Evolutionary conservation across 2,888 invertebrate genomes (phyloP).

Genomic region (Gandaritis pyraliata): DNA sequence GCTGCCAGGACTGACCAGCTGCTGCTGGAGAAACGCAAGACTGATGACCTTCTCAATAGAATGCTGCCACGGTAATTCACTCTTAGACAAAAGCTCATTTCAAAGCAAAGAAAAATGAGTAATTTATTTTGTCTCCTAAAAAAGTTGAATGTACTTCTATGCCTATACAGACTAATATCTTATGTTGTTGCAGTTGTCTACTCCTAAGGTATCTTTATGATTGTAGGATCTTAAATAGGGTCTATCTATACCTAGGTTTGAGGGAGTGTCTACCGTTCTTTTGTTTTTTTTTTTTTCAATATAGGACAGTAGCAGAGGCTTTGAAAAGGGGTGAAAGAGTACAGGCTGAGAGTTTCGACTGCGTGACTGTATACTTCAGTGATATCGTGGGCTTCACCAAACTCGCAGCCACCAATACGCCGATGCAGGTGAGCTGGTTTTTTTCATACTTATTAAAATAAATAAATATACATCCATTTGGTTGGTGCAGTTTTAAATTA

Average conservation of each 20-base stretch:
- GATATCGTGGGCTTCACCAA: constrained; percentile 94
- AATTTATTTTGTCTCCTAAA: too few species aligned
- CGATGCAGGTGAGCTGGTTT: constrained; percentile 84
- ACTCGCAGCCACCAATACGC: constrained; percentile 90
- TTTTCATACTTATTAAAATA: background rate
- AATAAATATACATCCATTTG: too few species aligned
- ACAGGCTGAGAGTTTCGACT: constrained; percentile 91
- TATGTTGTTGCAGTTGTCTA: too few species aligned
- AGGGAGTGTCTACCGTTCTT: too few species aligned
- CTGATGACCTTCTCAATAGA: constrained; percentile 91
- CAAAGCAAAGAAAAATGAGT: too few species aligned
- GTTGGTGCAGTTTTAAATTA: too few species aligned
- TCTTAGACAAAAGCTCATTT: too few species aligned
- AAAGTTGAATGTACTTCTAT: too few species aligned
- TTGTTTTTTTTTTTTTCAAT: background rate
- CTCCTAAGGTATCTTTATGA: too few species aligned
- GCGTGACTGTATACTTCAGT: constrained; percentile 93
- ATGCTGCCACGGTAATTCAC: constrained; percentile 91
- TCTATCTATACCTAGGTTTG: too few species aligned
- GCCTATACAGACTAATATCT: too few species aligned
- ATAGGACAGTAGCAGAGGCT: constrained; percentile 91
- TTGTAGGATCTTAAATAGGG: too few species aligned
- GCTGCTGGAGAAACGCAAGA: constrained; percentile 92
- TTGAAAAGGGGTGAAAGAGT: constrained; percentile 91
- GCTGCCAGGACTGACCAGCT: constrained; percentile 92